Base-by-base conservation (phyloP, 2,113 vertebrate genomes). In the Daphoenositta chrysoptera region DNA sequence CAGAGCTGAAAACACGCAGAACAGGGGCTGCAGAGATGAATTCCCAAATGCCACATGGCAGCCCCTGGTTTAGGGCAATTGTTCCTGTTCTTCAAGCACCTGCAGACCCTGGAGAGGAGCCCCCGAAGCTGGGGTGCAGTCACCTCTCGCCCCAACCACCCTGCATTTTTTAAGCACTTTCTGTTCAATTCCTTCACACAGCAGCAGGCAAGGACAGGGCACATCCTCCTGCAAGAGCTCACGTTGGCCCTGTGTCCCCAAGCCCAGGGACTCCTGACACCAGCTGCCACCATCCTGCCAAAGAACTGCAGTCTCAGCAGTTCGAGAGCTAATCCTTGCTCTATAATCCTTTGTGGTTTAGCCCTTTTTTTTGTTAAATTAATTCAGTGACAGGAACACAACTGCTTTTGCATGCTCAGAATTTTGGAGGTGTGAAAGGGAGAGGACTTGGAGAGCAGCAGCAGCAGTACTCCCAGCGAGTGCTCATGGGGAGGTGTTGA, bases 221-320 rank as follows among this genome's bases (percentile, higher is more conserved):
- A 26, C 35, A 19, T 11, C 39, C 30, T 35, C 30, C 65, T 37
- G 9, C 48, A 14, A 28, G 50, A 15, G 33, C 53, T 83, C 26
- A 3, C 0, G 1, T 1, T 7, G 8, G 51, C 27, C n/a, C 13
- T 0, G 4, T 1, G 10, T 3, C 17, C 40, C 53, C 56, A 51
- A 64, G 45, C 26, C 1, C 73, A 23, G 26, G 2, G 13, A 21
- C 33, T 21, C 83, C 75, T 28, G 61, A 31, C 71, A 64, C 11
- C 76, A 31, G 15, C 75, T 50, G 69, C 69, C 37, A 48, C 22
- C 21, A 61, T 18, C 61, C 53, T 60, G 47, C 45, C 60, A n/a
- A 39, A 75, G 65, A 81, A 31, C 33, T 15, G 69, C 6, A 15
- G 24, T 5, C 69, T 61, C 68, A 72, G 65, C 33, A 70, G 45